Base-by-base conservation (phyloP, 2,797 vertebrate genomes). In the Emys orbicularis region DNA sequence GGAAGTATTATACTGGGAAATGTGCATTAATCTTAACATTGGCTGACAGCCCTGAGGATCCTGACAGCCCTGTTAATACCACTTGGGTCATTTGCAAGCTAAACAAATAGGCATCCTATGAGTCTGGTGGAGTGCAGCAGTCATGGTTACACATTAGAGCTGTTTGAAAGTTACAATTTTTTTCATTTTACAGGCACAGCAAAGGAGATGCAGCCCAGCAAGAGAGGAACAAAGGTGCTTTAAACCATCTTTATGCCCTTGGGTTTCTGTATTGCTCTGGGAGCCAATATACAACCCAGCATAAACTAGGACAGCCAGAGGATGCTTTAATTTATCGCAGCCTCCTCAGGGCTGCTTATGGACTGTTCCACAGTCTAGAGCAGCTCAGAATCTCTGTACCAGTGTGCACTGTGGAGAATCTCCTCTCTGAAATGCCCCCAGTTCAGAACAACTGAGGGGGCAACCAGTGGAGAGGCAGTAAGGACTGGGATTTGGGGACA, bases 241-340 rank as follows among this genome's bases (percentile, higher is more conserved):
- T 84, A 95, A 94, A 89, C 83, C 84, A 76, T 86, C 82, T 89
- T 94, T 93, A 50, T 90, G 84, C 83, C 90, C 85, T 90, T 81
- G 19, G 90, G 90, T 92, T 61, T 86, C 79, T 79, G 87, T 37
- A 81, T 27, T 90, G 80, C 53, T 89, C 80, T 76, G 65, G 74
- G 41, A 76, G 37, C 41, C 37, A 41, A 47, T 44, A 76, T 61
- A 68, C 68, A 53, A 82, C n/a, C 54, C 85, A 57, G 41, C 89
- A 83, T 0, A 0, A 93, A 52, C 74, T 0, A 0, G 25, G 59
- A 44, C 50, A 84, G 84, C 68, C 86, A 50, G 61, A 0, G 0
- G 25, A 41, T 72, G 68, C 19, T 72, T 37, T 72, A 72, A 72
- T 72, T 41, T 72, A 41, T 56, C 54, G 61, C 0, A 4, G 61